Evolutionary conservation across 2,797 vertebrate genomes (phyloP), one percentile per base, ranked within the genome.

Genomic region (Kryptolebias ocellatus): DNA sequence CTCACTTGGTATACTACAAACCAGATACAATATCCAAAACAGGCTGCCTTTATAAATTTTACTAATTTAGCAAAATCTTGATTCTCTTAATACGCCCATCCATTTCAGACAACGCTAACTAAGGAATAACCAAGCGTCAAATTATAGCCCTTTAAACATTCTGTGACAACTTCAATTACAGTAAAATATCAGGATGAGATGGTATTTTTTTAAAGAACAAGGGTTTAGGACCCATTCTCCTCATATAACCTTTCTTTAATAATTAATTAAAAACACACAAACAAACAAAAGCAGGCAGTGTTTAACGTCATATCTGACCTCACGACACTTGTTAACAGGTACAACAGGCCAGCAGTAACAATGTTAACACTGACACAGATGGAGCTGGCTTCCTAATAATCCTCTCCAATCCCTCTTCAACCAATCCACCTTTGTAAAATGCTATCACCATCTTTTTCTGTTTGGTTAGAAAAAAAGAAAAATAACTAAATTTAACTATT

Each of bases 331-430:
- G 24, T 67, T 39, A 72, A 49, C 29, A 66, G 54, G 45, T 37
- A 6, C 50, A 68, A 66, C 24, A 57, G 66, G 60, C 63, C 9
- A 74, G 53, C 61, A 71, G 42, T 57, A 80, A 76, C 45, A 53
- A 42, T 42, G 39, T 42, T 42, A 42, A 61, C 1, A 64, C 55
- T 86, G 75, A 81, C 87, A 84, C 69, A 84, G 60, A 72, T 76
- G 63, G 82, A 82, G 51, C 64, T 60, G 64, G 9, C 68, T 60
- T 69, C 7, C 64, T 61, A 76, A 67, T 88, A 90, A 92, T 90
- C 90, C 72, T n/a, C 11, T 69, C 66, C 66, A 86, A 91, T 90
- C 87, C 80, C 54, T 70, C 78, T 64, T n/a, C 42, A 54, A 67
- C 56, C 20, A 24, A 24, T 24, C 20, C 20, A 24, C 20, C 52